phyloP scores from a whole-genome alignment of 23 tunicate genomes.

The Botrylloides violaceus region DNA sequence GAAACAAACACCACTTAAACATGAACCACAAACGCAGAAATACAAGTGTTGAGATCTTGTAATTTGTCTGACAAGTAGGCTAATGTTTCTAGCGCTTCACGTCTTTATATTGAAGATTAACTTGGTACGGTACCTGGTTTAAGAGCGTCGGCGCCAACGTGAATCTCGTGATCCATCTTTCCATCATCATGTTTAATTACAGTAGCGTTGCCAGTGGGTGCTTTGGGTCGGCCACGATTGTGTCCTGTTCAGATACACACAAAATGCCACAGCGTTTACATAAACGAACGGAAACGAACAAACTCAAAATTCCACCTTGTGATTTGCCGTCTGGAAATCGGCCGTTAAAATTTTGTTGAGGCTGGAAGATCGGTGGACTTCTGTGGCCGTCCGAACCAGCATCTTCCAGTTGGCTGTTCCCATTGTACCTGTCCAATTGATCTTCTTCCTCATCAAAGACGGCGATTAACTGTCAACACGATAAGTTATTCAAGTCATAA shows the following conservation, averaged over 20 bases:
- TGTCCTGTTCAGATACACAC: not conserved
- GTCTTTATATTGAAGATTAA: no score
- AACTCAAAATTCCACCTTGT: no score
- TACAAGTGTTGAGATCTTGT: no score
- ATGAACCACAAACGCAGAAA: no score
- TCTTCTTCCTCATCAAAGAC: constrained; percentile 67
- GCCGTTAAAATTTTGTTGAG: not conserved
- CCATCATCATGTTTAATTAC: constrained; percentile 19
- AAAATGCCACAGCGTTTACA: no score
- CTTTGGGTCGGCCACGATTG: not conserved
- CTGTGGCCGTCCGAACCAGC: constrained; percentile 64
- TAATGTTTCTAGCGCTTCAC: no score
- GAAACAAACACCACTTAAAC: no score
- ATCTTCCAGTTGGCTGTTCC: constrained; percentile 46
- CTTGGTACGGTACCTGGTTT: constrained; percentile 76
- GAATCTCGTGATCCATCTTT: constrained; percentile 44
- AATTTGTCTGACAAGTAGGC: no score
- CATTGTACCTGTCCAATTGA: constrained; percentile 22
- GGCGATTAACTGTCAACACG: constrained; percentile 47
- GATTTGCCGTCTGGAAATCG: no score
- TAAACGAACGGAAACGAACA: no score
- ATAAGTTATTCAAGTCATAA: no score
- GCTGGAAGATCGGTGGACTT: constrained; percentile 24
- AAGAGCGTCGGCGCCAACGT: constrained; percentile 46
- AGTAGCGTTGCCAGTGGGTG: constrained; percentile 29